These are phyloP conservation scores for Drosophila parabipectinata DNA, from an alignment of 1,140 invertebrate species.

Conservation along the genomic window DNA sequence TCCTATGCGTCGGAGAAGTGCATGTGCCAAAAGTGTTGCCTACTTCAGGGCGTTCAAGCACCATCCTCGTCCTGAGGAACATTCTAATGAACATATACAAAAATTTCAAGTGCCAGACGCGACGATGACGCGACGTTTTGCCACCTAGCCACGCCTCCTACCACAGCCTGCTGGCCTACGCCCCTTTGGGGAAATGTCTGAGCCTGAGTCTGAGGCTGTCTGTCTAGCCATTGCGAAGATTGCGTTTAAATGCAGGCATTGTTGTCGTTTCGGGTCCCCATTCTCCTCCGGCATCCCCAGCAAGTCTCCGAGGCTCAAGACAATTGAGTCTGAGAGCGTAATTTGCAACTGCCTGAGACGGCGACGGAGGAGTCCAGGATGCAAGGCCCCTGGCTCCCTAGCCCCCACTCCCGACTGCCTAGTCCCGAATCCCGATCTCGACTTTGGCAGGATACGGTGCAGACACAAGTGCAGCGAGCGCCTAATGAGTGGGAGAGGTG, in stretches of 20 bases:
- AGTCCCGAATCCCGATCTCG: slow-evolving; percentile 28
- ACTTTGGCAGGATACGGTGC: slow-evolving; percentile 59
- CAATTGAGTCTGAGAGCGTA: slow-evolving; percentile 80
- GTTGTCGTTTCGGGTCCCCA: slow-evolving; percentile 57
- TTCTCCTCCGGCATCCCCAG: slow-evolving; percentile 33
- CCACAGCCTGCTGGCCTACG: not conserved
- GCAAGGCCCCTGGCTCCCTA: slow-evolving; percentile 29
- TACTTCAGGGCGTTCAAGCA: slow-evolving; percentile 73
- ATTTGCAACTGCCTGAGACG: slow-evolving; percentile 81
- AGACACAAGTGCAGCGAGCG: slow-evolving; percentile 55
- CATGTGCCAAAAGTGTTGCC: slow-evolving; percentile 68
- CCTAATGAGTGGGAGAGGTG: slow-evolving; percentile 62
- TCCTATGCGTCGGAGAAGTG: slow-evolving; percentile 24
- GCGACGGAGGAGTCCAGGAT: slow-evolving; percentile 52
- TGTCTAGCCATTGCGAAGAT: slow-evolving; percentile 75
- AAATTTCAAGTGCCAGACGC: slow-evolving; percentile 74
- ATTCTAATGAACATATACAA: slow-evolving; percentile 78
- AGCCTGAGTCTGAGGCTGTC: slow-evolving; percentile 65
- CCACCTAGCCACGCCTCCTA: slow-evolving; percentile 56
- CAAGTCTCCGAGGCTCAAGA: slow-evolving; percentile 72
- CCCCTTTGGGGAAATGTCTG: slow-evolving; percentile 44
- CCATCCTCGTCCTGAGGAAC: slow-evolving; percentile 42
- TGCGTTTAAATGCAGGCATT: slow-evolving; percentile 79
- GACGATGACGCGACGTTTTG: slow-evolving; percentile 75
- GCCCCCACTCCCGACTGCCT: not conserved